phyloP scores from a whole-genome alignment of 1,140 invertebrate species.

The Neocloeon triangulifer region DNA sequence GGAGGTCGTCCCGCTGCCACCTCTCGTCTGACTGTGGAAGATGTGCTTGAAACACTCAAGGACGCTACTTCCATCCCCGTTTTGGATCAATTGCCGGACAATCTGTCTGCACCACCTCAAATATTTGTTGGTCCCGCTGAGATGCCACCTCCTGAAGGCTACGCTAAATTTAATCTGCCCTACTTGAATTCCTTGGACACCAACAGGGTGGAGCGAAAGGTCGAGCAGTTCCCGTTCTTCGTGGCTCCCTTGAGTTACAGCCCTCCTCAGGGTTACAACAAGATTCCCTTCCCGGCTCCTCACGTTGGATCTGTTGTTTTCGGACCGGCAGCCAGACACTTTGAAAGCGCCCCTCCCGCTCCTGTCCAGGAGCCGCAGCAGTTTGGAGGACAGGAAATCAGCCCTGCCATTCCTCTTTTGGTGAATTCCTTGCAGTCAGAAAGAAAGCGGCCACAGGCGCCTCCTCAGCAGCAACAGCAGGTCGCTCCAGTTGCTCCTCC shows the following conservation, averaged over 20 bases:
- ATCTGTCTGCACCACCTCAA: slow-evolving; percentile 34
- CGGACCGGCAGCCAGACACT: slow-evolving; percentile 10
- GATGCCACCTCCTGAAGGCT: slow-evolving; percentile 40
- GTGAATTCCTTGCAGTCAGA: slow-evolving; percentile 33
- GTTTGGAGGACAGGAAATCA: no score
- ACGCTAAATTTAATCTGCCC: slow-evolving; percentile 56
- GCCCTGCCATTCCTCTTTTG: slow-evolving; percentile 26
- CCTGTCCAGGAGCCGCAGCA: neutral
- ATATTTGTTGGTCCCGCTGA: slow-evolving; percentile 59
- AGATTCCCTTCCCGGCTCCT: slow-evolving; percentile 59
- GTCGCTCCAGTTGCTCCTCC: no score
- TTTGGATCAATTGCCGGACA: slow-evolving; percentile 51
- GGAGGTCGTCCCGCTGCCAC: slow-evolving; percentile 14
- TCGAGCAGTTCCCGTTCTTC: slow-evolving; percentile 53
- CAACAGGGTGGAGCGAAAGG: slow-evolving; percentile 42
- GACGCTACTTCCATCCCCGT: slow-evolving; percentile 48
- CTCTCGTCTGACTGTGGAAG: slow-evolving; percentile 28
- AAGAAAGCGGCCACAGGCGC: no score
- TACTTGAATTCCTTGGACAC: slow-evolving; percentile 50
- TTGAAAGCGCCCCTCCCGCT: slow-evolving; percentile 7
- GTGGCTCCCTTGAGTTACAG: slow-evolving; percentile 62
- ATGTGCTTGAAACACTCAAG: slow-evolving; percentile 42
- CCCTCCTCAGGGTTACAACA: slow-evolving; percentile 53
- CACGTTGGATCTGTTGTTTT: slow-evolving; percentile 66
- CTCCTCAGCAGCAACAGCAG: no score